Evolutionary conservation across 2,797 vertebrate genomes (phyloP).

Genomic region (Paramormyrops hopkinsi): DNA sequence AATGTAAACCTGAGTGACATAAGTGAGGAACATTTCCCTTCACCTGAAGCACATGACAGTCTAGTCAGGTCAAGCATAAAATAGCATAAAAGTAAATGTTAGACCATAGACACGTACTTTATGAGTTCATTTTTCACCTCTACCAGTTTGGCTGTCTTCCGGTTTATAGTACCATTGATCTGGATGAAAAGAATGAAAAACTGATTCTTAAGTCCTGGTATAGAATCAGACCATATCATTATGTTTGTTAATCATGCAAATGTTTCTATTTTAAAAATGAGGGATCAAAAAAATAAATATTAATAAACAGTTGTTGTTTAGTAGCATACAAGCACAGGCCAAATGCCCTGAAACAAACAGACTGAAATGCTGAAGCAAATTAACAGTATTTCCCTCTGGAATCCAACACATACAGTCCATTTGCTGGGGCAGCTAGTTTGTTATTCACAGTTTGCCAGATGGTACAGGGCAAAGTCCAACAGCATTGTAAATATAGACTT

Average conservation of each 20-base stretch:
- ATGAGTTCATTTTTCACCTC: conserved; percentile 59
- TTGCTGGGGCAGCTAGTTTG: background rate
- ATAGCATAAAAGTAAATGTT: background rate
- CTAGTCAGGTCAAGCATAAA: background rate
- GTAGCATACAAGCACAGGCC: background rate
- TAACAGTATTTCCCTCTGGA: background rate
- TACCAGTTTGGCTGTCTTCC: conserved; percentile 56
- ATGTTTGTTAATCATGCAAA: background rate
- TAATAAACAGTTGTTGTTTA: background rate
- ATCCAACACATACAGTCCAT: background rate
- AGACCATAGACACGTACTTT: conserved; percentile 47
- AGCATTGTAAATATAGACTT: background rate
- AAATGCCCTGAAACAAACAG: background rate
- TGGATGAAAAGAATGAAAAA: conserved; percentile 38
- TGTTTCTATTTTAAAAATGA: background rate
- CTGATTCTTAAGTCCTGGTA: background rate
- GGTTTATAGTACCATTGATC: conserved; percentile 44
- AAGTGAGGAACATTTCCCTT: background rate
- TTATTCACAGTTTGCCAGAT: background rate
- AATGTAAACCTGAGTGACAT: background rate
- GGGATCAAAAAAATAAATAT: background rate
- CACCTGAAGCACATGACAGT: background rate
- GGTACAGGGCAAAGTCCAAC: background rate
- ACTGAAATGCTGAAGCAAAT: background rate
- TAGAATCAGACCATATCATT: background rate